Percentiles rank a stretch among this genome's conserved stretches.
Evolutionary conservation across 2,888 invertebrate species (phyloP).

Genomic region (Campoplex capitator): DNA sequence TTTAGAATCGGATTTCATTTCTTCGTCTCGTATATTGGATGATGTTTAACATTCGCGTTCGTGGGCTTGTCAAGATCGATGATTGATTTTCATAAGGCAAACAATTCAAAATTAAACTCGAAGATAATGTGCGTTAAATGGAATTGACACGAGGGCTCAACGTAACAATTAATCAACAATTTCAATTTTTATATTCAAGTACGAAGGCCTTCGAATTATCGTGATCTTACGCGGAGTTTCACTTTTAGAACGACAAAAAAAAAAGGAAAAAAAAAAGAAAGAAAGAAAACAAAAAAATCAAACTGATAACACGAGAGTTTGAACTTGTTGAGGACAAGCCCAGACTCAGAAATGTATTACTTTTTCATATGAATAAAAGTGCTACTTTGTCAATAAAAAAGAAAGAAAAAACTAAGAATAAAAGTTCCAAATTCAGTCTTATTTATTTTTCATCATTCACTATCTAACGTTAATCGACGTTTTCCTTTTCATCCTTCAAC

Average conservation of each 20-base stretch:
- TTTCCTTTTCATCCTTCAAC: not conserved
- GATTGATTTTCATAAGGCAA: not conserved
- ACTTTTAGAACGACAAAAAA: slow-evolving; percentile 58
- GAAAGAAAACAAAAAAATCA: slow-evolving; percentile 45
- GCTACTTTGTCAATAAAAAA: slow-evolving; percentile 83
- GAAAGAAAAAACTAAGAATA: slow-evolving; percentile 5
- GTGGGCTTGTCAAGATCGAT: slow-evolving; percentile 12
- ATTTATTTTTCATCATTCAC: slow-evolving; percentile 8
- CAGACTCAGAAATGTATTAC: slow-evolving; percentile 81
- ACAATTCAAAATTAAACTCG: not conserved
- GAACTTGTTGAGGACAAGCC: slow-evolving; percentile 58
- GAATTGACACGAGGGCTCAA: slow-evolving; percentile 29
- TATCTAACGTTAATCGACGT: not conserved
- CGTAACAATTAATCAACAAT: slow-evolving; percentile 37
- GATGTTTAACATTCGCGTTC: slow-evolving; percentile 27
- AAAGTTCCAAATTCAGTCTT: not conserved
- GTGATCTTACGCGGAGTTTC: slow-evolving; percentile 71
- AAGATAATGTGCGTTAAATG: slow-evolving; percentile 9
- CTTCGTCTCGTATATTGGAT: slow-evolving; percentile 31
- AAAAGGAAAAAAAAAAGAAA: slow-evolving; percentile 65
- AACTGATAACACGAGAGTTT: slow-evolving; percentile 11
- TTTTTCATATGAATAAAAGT: slow-evolving; percentile 83
- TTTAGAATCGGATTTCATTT: slow-evolving; percentile 59
- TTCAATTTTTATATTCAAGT: slow-evolving; percentile 54
- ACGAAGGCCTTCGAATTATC: slow-evolving; percentile 74